Conservation (phyloP, 2,888 invertebrate species). For the Nephrotoma guestfalica region DNA sequence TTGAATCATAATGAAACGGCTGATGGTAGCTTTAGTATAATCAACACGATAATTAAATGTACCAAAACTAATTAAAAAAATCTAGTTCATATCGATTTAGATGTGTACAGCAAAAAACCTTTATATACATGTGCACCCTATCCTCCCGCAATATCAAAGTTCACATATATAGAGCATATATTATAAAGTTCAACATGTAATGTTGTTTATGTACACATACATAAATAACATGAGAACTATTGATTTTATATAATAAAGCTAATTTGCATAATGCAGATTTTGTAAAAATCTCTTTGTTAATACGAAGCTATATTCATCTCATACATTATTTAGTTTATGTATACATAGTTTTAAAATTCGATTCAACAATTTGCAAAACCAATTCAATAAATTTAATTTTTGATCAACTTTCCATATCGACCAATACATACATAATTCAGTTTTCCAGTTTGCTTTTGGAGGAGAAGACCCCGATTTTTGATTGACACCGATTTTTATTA, state of each 20-base stretch:
- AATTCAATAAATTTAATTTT: background rate
- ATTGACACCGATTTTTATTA: background rate
- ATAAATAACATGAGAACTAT: background rate
- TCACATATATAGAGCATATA: background rate
- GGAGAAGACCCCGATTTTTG: background rate
- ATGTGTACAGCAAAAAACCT: background rate
- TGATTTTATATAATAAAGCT: background rate
- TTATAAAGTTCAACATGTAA: background rate
- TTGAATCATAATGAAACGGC: too few relatives aligned
- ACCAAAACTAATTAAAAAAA: background rate
- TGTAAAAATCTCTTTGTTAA: background rate
- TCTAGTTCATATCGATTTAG: background rate
- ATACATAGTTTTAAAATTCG: background rate
- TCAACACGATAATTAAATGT: background rate
- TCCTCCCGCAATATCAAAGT: too few relatives aligned
- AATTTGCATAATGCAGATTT: background rate
- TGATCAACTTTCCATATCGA: background rate
- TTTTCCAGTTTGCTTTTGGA: background rate
- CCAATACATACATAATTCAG: background rate
- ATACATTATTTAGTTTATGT: background rate
- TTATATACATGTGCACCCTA: background rate
- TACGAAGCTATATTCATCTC: background rate
- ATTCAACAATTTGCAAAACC: background rate
- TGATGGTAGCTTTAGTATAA: background rate
- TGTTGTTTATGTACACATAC: background rate